Evolutionary conservation across 30 jellyfish, hydroid and myxozoan genomes (phyloP).

Genomic region (Hydra vulgaris): DNA sequence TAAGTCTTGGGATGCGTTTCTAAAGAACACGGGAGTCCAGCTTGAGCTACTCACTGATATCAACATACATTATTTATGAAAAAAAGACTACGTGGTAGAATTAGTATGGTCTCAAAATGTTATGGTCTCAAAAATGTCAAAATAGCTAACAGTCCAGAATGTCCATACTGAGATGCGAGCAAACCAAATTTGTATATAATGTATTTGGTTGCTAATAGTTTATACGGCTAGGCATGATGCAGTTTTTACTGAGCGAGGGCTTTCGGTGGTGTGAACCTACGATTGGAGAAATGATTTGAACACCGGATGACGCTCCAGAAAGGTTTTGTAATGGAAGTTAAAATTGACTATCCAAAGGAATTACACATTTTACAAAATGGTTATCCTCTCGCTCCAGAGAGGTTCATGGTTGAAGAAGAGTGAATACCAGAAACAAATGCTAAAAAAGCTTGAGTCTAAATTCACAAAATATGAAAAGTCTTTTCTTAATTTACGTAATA

Average conservation of each 20-base stretch:
- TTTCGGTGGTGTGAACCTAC: not conserved
- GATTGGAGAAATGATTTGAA: not conserved
- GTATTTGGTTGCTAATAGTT: not conserved
- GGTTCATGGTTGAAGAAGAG: not conserved
- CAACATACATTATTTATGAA: too few species aligned
- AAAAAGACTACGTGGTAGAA: too few species aligned
- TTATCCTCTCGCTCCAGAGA: not conserved
- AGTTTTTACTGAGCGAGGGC: not conserved
- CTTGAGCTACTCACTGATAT: too few species aligned
- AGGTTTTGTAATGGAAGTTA: not conserved
- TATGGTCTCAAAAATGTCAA: too few species aligned
- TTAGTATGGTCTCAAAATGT: too few species aligned
- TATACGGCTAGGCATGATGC: not conserved
- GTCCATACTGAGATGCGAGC: too few species aligned
- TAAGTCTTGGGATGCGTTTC: too few species aligned
- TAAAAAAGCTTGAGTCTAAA: not conserved
- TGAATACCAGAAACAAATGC: not conserved
- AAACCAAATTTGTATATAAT: too few species aligned
- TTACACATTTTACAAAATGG: not conserved
- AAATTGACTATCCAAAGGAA: not conserved
- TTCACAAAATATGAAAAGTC: not conserved
- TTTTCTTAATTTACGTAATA: not conserved
- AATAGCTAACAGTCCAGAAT: too few species aligned
- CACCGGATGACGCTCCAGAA: not conserved
- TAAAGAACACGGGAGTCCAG: too few species aligned